Conservation (phyloP, 1,140 invertebrate genomes). For the Apis florea region DNA sequence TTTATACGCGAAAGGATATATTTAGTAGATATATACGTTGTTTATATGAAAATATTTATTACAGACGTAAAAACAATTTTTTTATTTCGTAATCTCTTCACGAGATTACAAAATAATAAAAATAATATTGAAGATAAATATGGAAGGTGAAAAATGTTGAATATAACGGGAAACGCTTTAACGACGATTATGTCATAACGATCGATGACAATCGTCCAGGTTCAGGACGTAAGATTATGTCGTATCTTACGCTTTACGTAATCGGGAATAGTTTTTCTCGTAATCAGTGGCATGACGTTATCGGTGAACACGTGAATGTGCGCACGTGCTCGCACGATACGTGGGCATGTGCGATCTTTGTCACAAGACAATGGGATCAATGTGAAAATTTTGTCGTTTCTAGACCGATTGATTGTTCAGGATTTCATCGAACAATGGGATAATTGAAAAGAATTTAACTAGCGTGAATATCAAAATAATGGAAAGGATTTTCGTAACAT, state of each 20-base stretch:
- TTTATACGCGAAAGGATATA: too few relatives aligned
- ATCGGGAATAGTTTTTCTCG: slow-evolving; percentile 19
- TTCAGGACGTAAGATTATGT: slow-evolving; percentile 3
- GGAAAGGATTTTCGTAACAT: not conserved
- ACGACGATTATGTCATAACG: slow-evolving; percentile 12
- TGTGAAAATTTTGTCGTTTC: slow-evolving; percentile 2
- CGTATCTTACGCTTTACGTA: slow-evolving; percentile 26
- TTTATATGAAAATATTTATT: too few relatives aligned
- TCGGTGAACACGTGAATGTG: slow-evolving; percentile 38
- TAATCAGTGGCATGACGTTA: slow-evolving; percentile 15
- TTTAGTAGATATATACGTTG: too few relatives aligned
- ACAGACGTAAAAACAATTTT: too few relatives aligned
- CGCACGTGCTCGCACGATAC: slow-evolving; percentile 41
- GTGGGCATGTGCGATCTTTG: slow-evolving; percentile 48
- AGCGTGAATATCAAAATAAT: not conserved
- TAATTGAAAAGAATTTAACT: not conserved
- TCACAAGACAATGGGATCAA: slow-evolving; percentile 38
- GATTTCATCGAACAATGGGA: not conserved
- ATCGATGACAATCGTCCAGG: not conserved
- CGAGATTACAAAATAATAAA: too few relatives aligned
- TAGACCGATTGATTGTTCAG: not conserved
- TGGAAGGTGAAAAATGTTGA: not conserved
- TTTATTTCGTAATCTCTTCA: too few relatives aligned
- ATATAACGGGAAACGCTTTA: not conserved
- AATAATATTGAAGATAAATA: not conserved